Evolutionary conservation across 2,888 invertebrate genomes (phyloP), one percentile per base, ranked within the genome.

Genomic region (Leucophenga montana): DNA sequence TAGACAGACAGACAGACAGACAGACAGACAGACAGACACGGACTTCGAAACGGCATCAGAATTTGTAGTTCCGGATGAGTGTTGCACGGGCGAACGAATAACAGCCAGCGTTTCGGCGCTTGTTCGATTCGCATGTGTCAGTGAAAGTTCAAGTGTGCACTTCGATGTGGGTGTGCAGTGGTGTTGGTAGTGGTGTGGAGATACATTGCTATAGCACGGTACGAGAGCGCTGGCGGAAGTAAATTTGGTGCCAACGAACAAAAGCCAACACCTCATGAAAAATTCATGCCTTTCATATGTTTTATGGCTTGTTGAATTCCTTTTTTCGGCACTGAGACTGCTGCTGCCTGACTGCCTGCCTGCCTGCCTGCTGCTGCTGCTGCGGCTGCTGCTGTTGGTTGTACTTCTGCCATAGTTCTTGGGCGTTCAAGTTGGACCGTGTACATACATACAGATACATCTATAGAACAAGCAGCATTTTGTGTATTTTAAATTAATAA

Each of bases 211-310:
- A n/a, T n/a, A 46, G 65, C 53, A 73, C 11, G 62, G 46, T 61
- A 64, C 56, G 16, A 64, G 71, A 50, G 71, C 78, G 75, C 72
- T 76, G 9, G 50, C 57, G 27, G 27, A 27, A 48, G 69, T 39
- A 31, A 50, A 59, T 68, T 77, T 78, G 80, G 79, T 66, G 75
- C 68, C 69, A 72, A 72, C 69, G 85, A 81, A 86, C 86, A 85
- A 86, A 86, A 85, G 85, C 84, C 84, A 85, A 80, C 85, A 85
- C 80, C 86, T 86, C 78, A 86, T 86, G 84, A 85, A 86, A 86
- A 85, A 86, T 86, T 86, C 85, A 86, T 84, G 78, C 77, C 75
- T 74, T 84, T 84, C 86, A 86, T 85, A 85, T 85, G 85, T 85
- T 86, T 85, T 85, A 85, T 83, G 83, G 85, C 82, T 83, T 86